Conservation (phyloP, 2,888 invertebrate species). For the Callosobruchus maculatus region DNA sequence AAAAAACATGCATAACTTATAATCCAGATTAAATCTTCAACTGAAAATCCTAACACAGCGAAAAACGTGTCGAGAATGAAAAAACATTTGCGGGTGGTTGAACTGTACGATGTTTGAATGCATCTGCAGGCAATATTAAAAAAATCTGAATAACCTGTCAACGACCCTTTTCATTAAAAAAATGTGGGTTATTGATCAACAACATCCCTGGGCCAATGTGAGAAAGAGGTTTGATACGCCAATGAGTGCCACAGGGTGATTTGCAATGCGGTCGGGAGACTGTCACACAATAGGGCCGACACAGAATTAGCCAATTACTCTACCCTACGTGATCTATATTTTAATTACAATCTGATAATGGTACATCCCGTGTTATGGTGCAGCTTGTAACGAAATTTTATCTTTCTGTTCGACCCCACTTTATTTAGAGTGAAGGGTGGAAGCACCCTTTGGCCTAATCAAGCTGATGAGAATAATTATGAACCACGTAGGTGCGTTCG, state of each 20-base stretch:
- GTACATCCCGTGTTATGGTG: conserved; percentile 16
- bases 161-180: too few relatives aligned
- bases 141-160: too few relatives aligned
- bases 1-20: too few relatives aligned
- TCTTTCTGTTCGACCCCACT: conserved; percentile 5
- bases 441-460: background rate
- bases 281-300: conserved; percentile 48
- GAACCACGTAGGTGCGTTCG: background rate
- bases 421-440: background rate
- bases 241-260: conserved; percentile 37
- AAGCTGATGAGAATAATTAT: background rate
- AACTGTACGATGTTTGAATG: too few relatives aligned
- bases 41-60: too few relatives aligned
- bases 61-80: too few relatives aligned
- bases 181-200: too few relatives aligned
- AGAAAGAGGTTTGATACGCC: background rate
- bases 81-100: too few relatives aligned
- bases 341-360: conserved; percentile 50
- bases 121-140: too few relatives aligned
- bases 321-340: conserved; percentile 46
- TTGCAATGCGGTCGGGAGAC: conserved; percentile 50
- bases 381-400: conserved; percentile 32
- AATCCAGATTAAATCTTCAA: too few relatives aligned
- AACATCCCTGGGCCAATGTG: too few relatives aligned
- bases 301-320: conserved; percentile 50